These are phyloP conservation scores for Bergia sp. DNA, from an alignment of 92 coral and sea anemone species.

Conservation along the genomic window DNA sequence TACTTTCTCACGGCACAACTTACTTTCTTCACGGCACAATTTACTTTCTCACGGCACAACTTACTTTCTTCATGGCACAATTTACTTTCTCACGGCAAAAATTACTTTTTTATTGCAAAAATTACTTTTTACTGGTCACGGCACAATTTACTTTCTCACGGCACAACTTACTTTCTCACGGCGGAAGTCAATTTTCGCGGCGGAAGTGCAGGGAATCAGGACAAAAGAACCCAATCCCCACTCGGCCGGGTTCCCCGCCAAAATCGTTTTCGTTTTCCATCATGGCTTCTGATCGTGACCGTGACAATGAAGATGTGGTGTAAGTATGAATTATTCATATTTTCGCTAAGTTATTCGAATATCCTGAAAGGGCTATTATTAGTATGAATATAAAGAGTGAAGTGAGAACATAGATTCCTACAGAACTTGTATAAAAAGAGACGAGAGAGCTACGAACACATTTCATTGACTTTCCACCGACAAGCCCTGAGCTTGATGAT, in stretches of 20 bases:
- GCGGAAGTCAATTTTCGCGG: constrained; percentile 29
- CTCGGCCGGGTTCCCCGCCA: constrained; percentile 16
- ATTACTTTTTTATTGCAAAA: background rate
- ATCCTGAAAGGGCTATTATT: constrained; percentile 18
- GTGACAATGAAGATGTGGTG: constrained; percentile 28
- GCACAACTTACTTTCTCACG: constrained; percentile 20
- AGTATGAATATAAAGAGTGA: constrained; percentile 3
- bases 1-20: no score
- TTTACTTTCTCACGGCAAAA: constrained; percentile 11
- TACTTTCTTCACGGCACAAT: no score
- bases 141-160: constrained; percentile 4
- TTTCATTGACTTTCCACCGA: constrained; percentile 38
- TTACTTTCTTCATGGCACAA: constrained; percentile 14
- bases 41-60: no score
- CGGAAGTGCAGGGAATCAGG: constrained; percentile 24
- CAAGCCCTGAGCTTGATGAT: constrained; percentile 33
- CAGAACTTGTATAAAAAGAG: constrained; percentile 28
- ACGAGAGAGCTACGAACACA: constrained; percentile 31
- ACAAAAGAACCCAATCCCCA: constrained; percentile 17
- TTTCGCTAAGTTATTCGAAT: constrained; percentile 7
- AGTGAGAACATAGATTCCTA: constrained; percentile 30
- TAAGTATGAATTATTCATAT: constrained; percentile 20
- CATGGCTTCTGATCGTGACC: constrained; percentile 12
- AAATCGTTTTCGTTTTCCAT: constrained; percentile 24
- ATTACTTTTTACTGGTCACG: background rate